A percentile compares a stretch with the other conserved stretches of the same genome.
Evolutionary conservation across 1,140 invertebrate genomes (phyloP).

Genomic region (Marisa cornuarietis): DNA sequence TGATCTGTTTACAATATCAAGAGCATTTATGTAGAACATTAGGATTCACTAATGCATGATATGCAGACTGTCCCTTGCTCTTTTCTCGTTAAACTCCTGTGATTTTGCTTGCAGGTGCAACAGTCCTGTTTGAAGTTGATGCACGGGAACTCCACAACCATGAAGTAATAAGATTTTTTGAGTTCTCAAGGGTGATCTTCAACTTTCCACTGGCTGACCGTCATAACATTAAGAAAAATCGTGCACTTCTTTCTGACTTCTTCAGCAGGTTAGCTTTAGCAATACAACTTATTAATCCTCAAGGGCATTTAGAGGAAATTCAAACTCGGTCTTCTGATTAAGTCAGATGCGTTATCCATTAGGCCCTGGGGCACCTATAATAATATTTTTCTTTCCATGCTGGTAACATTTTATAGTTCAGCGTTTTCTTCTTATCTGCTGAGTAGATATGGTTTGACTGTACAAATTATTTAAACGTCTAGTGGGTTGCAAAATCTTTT

Average conservation of each 20-base stretch:
- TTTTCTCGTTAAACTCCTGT: not conserved
- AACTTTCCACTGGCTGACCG: constrained; percentile 75
- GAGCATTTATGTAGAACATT: no score
- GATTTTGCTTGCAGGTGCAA: constrained; percentile 66
- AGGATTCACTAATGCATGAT: not conserved
- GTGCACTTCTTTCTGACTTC: constrained; percentile 70
- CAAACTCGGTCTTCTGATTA: no score
- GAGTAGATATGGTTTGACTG: no score
- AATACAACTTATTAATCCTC: no score
- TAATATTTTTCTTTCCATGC: no score
- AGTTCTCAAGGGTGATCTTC: constrained; percentile 71
- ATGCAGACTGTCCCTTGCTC: not conserved
- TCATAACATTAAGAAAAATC: constrained; percentile 74
- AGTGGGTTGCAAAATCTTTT: no score
- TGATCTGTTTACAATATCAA: not conserved
- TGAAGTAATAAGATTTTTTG: constrained; percentile 45
- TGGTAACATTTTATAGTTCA: no score
- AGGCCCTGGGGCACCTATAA: no score
- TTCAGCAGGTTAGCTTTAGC: constrained; percentile 64
- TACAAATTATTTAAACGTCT: no score
- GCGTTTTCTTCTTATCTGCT: no score
- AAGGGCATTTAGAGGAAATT: no score
- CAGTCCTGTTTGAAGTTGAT: constrained; percentile 69
- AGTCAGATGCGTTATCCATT: no score
- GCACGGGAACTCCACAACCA: constrained; percentile 59